Evolutionary conservation across 2,888 invertebrate species (phyloP).

Genomic region (Chalcis sispes): DNA sequence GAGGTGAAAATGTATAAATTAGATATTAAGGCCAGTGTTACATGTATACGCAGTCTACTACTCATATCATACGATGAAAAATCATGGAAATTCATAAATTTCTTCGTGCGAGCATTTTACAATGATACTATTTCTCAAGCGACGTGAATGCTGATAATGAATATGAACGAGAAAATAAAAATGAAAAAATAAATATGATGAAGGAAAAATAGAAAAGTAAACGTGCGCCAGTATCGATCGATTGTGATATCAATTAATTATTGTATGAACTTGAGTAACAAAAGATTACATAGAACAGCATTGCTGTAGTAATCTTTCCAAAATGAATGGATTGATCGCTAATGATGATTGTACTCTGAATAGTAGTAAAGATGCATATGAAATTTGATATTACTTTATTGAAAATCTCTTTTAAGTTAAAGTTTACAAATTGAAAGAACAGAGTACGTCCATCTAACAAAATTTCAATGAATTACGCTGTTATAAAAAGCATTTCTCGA

Average conservation of each 20-base stretch:
- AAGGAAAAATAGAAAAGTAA: constrained; percentile 58
- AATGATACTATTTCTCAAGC: constrained; percentile 58
- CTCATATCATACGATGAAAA: constrained; percentile 73
- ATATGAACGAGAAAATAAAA: constrained; percentile 53
- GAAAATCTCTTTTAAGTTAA: constrained; percentile 38
- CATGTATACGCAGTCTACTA: constrained; percentile 76
- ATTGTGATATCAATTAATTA: constrained; percentile 63
- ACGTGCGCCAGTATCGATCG: constrained; percentile 63
- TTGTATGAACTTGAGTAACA: constrained; percentile 55
- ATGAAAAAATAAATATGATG: constrained; percentile 57
- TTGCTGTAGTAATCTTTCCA: constrained; percentile 61
- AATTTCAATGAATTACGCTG: constrained; percentile 46
- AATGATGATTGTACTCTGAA: constrained; percentile 54
- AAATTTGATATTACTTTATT: constrained; percentile 57
- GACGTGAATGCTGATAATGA: constrained; percentile 48
- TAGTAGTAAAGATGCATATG: constrained; percentile 31
- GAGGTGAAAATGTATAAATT: constrained; percentile 70
- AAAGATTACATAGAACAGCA: constrained; percentile 56
- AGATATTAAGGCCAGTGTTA: constrained; percentile 76
- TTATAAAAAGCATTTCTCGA: constrained; percentile 52
- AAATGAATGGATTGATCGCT: constrained; percentile 63
- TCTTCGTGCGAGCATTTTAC: constrained; percentile 59
- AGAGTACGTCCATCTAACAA: constrained; percentile 43
- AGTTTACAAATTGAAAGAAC: constrained; percentile 24
- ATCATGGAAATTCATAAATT: constrained; percentile 54